A percentile compares a stretch with the other conserved stretches of the same genome.
Evolutionary conservation across 2,888 invertebrate genomes (phyloP).

Genomic region (Tiliacea aurago): DNA sequence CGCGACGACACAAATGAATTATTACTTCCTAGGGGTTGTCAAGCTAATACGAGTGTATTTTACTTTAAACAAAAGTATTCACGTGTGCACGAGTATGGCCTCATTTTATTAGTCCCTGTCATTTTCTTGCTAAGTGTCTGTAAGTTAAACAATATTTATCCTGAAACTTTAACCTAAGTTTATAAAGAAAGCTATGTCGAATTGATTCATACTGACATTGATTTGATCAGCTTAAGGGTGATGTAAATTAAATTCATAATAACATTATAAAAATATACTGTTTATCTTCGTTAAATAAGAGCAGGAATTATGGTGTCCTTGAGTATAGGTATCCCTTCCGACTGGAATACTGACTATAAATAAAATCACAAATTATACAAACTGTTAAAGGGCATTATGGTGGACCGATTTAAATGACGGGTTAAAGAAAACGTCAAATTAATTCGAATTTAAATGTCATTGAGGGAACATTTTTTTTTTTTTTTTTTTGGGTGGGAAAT

Average conservation of each 20-base stretch:
- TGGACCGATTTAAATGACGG: constrained; percentile 11
- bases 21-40: constrained; percentile 64
- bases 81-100: neutral
- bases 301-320: too few species aligned
- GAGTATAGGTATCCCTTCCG: neutral
- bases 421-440: constrained; percentile 18
- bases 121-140: neutral
- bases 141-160: neutral
- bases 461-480: constrained; percentile 8
- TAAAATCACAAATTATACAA: constrained; percentile 2
- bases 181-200: neutral
- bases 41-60: constrained; percentile 51
- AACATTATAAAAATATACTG: neutral
- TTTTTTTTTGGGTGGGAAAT: too few species aligned
- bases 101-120: neutral
- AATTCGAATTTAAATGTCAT: constrained; percentile 36
- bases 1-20: constrained; percentile 66
- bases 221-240: neutral
- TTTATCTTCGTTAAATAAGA: too few species aligned
- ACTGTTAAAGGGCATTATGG: neutral
- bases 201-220: neutral
- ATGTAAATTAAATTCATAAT: neutral
- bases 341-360: neutral
- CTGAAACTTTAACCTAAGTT: neutral
- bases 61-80: constrained; percentile 39